phyloP scores from a whole-genome alignment of 2,113 vertebrate genomes.

The Trogon melanurus region DNA sequence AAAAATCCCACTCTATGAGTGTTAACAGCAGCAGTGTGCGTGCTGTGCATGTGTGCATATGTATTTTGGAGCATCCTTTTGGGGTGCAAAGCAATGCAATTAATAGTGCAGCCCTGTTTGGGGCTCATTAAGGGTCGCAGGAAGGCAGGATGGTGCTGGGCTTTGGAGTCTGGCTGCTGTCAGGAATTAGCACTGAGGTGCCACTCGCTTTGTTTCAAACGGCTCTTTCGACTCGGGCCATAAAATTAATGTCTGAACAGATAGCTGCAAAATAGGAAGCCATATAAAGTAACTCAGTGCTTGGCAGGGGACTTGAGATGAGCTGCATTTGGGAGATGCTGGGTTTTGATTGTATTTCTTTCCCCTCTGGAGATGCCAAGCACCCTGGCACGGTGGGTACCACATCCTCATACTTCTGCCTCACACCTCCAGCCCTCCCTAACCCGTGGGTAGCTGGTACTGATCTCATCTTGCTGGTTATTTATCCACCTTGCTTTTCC shows the following conservation, averaged over 20 bases:
- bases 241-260: conserved; percentile 24
- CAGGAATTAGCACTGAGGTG: not conserved
- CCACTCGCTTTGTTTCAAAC: not conserved
- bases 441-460: not conserved
- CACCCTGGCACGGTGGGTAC: fast-evolving
- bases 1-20: not conserved
- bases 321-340: not conserved
- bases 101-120: not conserved
- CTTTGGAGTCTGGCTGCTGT: not conserved
- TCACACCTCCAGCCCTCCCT: fast-evolving
- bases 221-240: not conserved
- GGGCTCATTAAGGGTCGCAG: not conserved
- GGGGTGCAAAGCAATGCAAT: not conserved
- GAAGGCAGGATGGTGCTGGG: not conserved
- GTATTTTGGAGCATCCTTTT: not conserved
- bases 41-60: fast-evolving
- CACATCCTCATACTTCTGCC: not conserved
- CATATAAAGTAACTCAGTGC: fast-evolving
- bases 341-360: not conserved
- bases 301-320: not conserved
- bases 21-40: not conserved
- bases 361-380: not conserved
- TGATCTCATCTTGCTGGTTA: not conserved
- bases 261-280: not conserved
- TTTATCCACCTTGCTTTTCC: not conserved